Evolutionary conservation across 2,888 invertebrate genomes (phyloP).

Genomic region (Kryphioiulus occultus): DNA sequence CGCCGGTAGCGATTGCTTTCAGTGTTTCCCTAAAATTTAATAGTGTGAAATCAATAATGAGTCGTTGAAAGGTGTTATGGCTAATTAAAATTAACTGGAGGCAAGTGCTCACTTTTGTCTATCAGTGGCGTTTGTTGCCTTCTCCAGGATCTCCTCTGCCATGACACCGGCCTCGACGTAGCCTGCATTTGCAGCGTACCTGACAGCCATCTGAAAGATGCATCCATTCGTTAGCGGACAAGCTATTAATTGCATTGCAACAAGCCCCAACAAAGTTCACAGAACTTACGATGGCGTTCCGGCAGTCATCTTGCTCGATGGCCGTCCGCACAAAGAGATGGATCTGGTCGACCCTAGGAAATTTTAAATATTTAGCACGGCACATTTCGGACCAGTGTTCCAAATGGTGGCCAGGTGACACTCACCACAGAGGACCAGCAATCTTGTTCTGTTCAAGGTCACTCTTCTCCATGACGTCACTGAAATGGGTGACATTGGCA

Average conservation of each 20-base stretch:
- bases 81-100: neutral
- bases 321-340: neutral
- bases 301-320: neutral
- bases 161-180: neutral
- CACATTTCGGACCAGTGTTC: neutral
- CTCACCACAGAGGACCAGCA: neutral
- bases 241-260: neutral
- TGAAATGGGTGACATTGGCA: neutral
- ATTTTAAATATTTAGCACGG: neutral
- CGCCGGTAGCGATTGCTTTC: neutral
- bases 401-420: neutral
- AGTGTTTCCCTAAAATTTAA: neutral
- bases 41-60: neutral
- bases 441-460: constrained; percentile 40
- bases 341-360: neutral
- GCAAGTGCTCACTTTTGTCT: neutral
- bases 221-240: neutral
- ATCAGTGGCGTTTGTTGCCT: neutral
- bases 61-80: no score
- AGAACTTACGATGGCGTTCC: neutral
- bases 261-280: neutral
- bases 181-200: neutral
- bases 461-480: constrained; percentile 37
- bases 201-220: neutral
- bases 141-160: constrained; percentile 29